Conservation (phyloP, 2,888 invertebrate genomes). For the Alentia gelatinosa region DNA sequence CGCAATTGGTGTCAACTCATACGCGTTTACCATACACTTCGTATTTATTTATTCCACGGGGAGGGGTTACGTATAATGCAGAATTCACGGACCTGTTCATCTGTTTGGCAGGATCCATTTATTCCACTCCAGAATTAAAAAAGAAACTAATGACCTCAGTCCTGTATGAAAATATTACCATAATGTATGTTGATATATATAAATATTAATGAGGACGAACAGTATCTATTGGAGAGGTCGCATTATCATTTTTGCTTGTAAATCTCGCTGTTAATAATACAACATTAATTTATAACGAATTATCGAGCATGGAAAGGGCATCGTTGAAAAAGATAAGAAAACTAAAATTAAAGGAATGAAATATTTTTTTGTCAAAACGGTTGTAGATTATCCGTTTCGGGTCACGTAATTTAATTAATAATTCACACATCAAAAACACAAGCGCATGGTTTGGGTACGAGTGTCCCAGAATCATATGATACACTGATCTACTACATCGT, state of each 20-base stretch:
- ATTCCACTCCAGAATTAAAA: background rate
- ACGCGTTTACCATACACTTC: background rate
- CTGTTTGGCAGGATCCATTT: background rate
- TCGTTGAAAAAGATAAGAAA: background rate
- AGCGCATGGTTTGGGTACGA: too few species aligned
- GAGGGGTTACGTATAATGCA: background rate
- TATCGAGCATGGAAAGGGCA: background rate
- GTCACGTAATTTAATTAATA: background rate
- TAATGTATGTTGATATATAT: conserved; percentile 6
- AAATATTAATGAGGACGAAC: background rate
- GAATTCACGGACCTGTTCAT: background rate
- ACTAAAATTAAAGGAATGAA: background rate
- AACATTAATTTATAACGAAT: conserved; percentile 30
- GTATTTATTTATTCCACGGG: conserved; percentile 25
- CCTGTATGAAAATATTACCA: conserved; percentile 1
- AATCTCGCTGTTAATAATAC: conserved; percentile 34
- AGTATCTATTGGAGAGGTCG: background rate
- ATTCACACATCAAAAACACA: background rate
- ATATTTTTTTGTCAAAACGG: background rate
- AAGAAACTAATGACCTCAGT: background rate
- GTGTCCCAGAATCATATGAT: too few species aligned
- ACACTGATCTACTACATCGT: too few species aligned
- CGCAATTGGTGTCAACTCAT: background rate
- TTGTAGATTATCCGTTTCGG: background rate
- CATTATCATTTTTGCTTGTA: conserved; percentile 2